phyloP scores from a whole-genome alignment of 2,888 invertebrate species.

The Rotaria socialis region DNA sequence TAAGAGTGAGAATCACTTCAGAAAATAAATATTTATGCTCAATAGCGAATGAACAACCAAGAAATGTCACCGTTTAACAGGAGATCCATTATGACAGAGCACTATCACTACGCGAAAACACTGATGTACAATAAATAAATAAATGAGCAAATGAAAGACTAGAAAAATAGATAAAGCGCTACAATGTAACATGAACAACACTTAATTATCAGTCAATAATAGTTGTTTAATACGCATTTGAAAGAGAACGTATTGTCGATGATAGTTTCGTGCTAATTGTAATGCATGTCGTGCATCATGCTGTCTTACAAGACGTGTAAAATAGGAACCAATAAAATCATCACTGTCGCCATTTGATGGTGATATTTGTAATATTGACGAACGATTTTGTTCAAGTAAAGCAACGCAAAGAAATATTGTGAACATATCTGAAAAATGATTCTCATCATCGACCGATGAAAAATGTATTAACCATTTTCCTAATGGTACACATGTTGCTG shows the following conservation, averaged over 20 bases:
- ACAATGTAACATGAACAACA: neutral
- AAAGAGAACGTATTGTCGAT: constrained; percentile 2
- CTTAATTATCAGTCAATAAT: neutral
- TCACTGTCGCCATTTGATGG: neutral
- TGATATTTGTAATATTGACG: neutral
- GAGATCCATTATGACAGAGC: neutral
- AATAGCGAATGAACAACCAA: no score
- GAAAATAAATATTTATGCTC: neutral
- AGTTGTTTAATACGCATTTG: constrained; percentile 5
- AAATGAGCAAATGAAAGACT: constrained; percentile 21
- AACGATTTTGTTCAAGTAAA: constrained; percentile 14
- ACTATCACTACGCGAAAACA: neutral
- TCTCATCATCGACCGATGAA: neutral
- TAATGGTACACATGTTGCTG: neutral
- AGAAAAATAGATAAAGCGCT: neutral
- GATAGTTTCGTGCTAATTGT: neutral
- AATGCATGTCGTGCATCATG: constrained; percentile 26
- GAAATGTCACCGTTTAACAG: neutral
- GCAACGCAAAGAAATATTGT: constrained; percentile 1
- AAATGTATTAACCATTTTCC: constrained; percentile 13
- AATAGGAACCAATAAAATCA: neutral
- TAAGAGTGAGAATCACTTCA: neutral
- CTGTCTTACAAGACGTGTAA: constrained; percentile 3
- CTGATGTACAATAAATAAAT: neutral
- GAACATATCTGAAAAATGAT: neutral